Conservation (phyloP, 2,888 invertebrate genomes). For the Enchytraeus crypticus region DNA sequence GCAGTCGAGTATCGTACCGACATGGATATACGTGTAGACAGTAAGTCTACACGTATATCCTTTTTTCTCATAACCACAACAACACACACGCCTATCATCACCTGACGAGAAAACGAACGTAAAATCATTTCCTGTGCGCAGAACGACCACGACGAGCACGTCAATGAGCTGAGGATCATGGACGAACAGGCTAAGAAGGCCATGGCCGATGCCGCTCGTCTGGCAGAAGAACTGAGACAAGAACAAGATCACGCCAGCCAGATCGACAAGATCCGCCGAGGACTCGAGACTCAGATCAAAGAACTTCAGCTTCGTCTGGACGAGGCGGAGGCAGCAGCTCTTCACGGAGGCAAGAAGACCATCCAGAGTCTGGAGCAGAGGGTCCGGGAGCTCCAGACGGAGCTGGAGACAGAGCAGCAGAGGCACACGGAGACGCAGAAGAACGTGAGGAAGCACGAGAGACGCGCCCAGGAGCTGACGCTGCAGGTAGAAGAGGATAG, state of each 20-base stretch:
- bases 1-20: no score
- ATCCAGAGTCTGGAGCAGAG: conserved; percentile 83
- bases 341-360: conserved; percentile 92
- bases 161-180: conserved; percentile 78
- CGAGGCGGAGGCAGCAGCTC: conserved; percentile 91
- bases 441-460: conserved; percentile 81
- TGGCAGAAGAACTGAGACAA: neutral
- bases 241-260: neutral
- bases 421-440: conserved; percentile 72
- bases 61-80: no score
- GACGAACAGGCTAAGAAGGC: neutral
- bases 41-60: no score
- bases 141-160: conserved; percentile 92
- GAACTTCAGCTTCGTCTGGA: conserved; percentile 85
- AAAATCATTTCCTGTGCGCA: no score
- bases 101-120: no score
- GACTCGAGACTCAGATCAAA: conserved; percentile 64
- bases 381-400: conserved; percentile 55
- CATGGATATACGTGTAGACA: no score
- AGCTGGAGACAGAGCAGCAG: conserved; percentile 94
- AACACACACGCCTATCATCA: no score
- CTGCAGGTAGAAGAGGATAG: conserved; percentile 78
- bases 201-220: neutral
- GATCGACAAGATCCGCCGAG: neutral
- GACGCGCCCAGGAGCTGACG: conserved; percentile 71